Evolutionary conservation across 1,140 invertebrate genomes (phyloP), one percentile per base, ranked within the genome.

Genomic region (Lycorma delicatula): DNA sequence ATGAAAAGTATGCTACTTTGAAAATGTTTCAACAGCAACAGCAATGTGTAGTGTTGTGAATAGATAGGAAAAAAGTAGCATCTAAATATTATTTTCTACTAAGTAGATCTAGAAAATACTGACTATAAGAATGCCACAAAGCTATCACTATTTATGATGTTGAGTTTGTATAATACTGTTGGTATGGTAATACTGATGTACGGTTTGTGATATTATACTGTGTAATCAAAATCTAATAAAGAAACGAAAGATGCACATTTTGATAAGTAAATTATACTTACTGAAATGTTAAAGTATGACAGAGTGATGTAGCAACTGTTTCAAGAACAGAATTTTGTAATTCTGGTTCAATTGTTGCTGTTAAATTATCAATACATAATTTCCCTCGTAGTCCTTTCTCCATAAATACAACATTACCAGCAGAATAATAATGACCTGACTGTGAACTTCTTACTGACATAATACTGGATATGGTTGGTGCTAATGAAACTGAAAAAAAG

Each of bases 381-480:
- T 91, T 91, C 28, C 87, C 88, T 18, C 80, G 71, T n/a, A 78
- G 77, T 7, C 88, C 88, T 64, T 87, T 86, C 71, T 91, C 87
- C 54, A 86, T 86, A 74, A 89, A 91, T 52, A 89, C 77, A 1
- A 89, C 85, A 70, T 84, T 90, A 3, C 90, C 90, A 60, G 83
- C 81, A 38, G 78, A 76, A 57, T 77, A 79, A 58, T 89, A 88
- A 56, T 81, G 76, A 1, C 79, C 72, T 22, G 82, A 75, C 63
- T 88, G 79, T 1, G 85, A 71, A 50, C 75, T 69, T 13, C 76
- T 75, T 34, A 77, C 73, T 54, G 79, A 75, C 59, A 74, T 72
- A 56, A 84, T 69, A 38, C 75, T 73, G 0, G 77, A 71, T 20
- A 87, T 72, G 54, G 80, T 81, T 12, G 86, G 82, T 2, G 86